Evolutionary conservation across 2,113 vertebrate species (phyloP), one percentile per base, ranked within the genome.

Genomic region (Megatriorchis doriae): DNA sequence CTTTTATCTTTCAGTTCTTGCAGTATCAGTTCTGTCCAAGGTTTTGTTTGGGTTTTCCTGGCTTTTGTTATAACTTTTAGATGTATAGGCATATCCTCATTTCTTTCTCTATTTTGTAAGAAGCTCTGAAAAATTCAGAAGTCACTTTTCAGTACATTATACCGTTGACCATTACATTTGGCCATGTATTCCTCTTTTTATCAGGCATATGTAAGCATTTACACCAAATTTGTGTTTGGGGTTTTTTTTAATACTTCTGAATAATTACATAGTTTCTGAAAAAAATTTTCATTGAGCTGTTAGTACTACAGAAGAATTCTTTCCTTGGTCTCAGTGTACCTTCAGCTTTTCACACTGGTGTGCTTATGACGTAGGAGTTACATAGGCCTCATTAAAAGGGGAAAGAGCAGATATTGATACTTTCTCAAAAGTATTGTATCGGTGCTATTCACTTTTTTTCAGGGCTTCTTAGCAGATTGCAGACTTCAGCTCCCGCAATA

Each of bases 381-480:
- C 23, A 73, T 29, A 40, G 26, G 62, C 59, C 63, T 88, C 34
- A 22, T 45, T 36, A 36, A 26, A 13, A 88, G 70, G 48, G 58
- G 58, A 43, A 81, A 61, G 48, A 82, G 59, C 29, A 38, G 55
- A 10, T 45, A 32, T 3, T 22, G 32, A 14, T 67, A 74, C 31
- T 63, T 79, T 73, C 22, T 88, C 53, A 48, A 50, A 85, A 81
- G 38, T 55, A 9, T 38, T 14, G 1, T 65, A 19, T 75, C 4
- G 9, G 32, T 50, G 15, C 55, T 86, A 0, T 95, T 95, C 45
- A 9, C 42, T 86, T 93, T 66, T 25, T 97, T 91, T 65, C 97
- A 98, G 98, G 98, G 65, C 47, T 99, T 53, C 98, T 98, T 65
- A 96, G 94, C 74, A 98, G 97, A 93, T 81, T 97, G 47, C 66